Percentiles rank a stretch among this genome's conserved stretches.
Evolutionary conservation across 2,797 vertebrate species (phyloP).

Genomic region (Poecile montanus): DNA sequence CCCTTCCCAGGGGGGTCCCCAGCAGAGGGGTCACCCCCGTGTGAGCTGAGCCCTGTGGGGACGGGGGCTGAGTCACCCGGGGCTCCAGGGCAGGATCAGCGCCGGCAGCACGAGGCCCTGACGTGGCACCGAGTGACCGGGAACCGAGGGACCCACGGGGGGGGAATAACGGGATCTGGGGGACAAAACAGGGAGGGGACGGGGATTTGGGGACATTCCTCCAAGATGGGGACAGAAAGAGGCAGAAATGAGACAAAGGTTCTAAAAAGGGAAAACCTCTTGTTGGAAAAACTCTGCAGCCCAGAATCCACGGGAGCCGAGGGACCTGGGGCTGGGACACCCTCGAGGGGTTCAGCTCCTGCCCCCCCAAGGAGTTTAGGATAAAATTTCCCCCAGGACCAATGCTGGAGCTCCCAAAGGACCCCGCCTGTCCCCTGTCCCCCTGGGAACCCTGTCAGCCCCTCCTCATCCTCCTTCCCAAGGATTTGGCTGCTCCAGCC

Average conservation of each 20-base stretch:
- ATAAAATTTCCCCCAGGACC: background rate
- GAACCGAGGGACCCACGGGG: no score
- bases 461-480: background rate
- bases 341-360: background rate
- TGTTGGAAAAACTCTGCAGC: background rate
- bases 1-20: background rate
- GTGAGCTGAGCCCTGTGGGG: background rate
- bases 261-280: background rate
- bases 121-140: background rate
- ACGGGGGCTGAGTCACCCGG: background rate
- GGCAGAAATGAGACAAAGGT: background rate
- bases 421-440: no score
- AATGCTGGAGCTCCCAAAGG: background rate
- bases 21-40: fast-evolving
- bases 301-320: background rate
- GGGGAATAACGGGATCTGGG: no score
- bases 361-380: fast-evolving
- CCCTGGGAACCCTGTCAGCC: background rate
- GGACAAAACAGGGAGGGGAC: background rate
- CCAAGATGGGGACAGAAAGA: background rate
- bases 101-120: background rate
- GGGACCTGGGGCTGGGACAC: background rate
- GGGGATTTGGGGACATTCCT: background rate
- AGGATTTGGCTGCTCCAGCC: background rate
- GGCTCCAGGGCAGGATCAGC: background rate